A percentile compares a stretch with the other conserved stretches of the same genome.
Conservation (phyloP, 1,140 invertebrate species). For the Tetragonula clypearis region DNA sequence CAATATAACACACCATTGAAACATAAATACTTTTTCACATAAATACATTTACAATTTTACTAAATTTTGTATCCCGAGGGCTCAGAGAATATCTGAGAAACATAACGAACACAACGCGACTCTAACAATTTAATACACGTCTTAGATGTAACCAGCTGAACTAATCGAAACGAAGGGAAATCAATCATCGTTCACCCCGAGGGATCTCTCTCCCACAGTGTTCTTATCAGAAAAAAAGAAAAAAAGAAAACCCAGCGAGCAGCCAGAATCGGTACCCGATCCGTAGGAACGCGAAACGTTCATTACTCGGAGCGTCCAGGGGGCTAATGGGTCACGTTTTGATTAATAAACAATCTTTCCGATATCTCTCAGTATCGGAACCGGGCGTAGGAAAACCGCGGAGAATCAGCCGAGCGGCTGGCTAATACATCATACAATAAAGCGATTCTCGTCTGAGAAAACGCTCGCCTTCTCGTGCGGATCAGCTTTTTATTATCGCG, state of each 20-base stretch:
- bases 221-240: not conserved
- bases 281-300: not conserved
- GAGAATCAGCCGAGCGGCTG: not conserved
- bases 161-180: not conserved
- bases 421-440: not conserved
- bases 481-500: slow-evolving; percentile 48
- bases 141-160: not conserved
- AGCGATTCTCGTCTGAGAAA: not conserved
- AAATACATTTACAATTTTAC: too few relatives aligned
- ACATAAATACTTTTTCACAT: too few relatives aligned
- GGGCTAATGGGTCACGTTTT: slow-evolving; percentile 11
- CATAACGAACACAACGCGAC: too few relatives aligned
- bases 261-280: not conserved
- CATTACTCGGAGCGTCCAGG: not conserved
- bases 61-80: too few relatives aligned
- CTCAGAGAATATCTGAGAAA: too few relatives aligned
- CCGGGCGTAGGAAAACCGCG: not conserved
- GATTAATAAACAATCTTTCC: slow-evolving; percentile 25
- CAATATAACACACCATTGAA: too few relatives aligned
- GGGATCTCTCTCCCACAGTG: not conserved
- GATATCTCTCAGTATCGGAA: not conserved
- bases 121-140: not conserved
- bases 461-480: slow-evolving; percentile 2
- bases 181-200: not conserved
- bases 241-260: not conserved